A percentile compares a stretch with the other conserved stretches of the same genome.
Evolutionary conservation across 2,113 vertebrate species (phyloP).

Genomic region (Thunnus maccoyii): DNA sequence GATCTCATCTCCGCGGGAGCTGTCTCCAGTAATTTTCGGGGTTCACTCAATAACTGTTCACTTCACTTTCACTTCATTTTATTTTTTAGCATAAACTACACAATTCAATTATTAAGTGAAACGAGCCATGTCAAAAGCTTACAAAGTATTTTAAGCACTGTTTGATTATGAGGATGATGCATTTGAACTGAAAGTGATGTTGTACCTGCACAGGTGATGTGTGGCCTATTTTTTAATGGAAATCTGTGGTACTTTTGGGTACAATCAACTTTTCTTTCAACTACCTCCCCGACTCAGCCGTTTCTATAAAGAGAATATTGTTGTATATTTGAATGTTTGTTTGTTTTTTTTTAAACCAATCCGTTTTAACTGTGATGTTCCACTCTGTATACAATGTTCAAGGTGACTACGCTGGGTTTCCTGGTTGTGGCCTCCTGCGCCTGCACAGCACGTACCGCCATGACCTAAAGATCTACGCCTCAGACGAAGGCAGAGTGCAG

Average conservation of each 20-base stretch:
- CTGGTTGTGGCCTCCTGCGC: conserved; percentile 96
- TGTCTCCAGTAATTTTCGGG: conserved; percentile 18
- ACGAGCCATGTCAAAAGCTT: conserved; percentile 6
- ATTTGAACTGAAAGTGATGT: conserved; percentile 71
- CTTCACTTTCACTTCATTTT: conserved; percentile 70
- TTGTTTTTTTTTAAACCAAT: not conserved
- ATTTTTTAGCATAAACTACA: conserved; percentile 1
- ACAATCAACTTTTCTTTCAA: conserved; percentile 45
- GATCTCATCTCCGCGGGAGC: conserved; percentile 5
- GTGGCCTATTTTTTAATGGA: conserved; percentile 2
- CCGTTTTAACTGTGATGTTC: not conserved
- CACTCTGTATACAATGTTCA: not conserved
- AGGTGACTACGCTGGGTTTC: conserved; percentile 98
- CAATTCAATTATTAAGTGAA: not conserved
- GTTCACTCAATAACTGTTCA: conserved; percentile 32
- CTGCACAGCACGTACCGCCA: conserved; percentile 98
- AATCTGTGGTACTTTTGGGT: conserved; percentile 36
- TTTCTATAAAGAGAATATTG: not conserved
- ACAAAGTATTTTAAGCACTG: not conserved
- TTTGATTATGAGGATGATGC: not conserved
- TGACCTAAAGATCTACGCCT: conserved; percentile 98
- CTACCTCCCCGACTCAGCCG: not conserved
- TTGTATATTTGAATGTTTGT: not conserved
- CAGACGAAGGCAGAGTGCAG: conserved; percentile 97
- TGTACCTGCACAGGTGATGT: conserved; percentile 24